Conservation (phyloP, 2,888 invertebrate genomes). For the Tachystola acroxantha region DNA sequence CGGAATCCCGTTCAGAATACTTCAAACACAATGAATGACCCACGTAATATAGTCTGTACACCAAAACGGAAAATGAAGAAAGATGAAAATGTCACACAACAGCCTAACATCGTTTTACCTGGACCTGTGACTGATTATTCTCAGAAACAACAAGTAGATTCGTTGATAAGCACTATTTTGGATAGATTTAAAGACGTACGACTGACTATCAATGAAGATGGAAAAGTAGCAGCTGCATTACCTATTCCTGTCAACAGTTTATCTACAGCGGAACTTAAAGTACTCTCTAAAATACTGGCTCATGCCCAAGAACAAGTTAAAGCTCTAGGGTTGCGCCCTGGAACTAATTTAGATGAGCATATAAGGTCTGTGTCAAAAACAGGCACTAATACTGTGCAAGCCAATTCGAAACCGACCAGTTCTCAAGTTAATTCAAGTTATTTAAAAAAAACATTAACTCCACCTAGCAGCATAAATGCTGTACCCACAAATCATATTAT, state of each 20-base stretch:
- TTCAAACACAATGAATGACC: too few relatives aligned
- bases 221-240: constrained; percentile 19
- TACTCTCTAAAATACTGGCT: constrained; percentile 23
- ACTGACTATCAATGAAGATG: constrained; percentile 17
- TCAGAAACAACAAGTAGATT: constrained; percentile 7
- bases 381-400: neutral
- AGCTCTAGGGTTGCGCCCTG: constrained; percentile 5
- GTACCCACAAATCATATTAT: too few relatives aligned
- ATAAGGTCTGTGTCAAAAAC: neutral
- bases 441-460: too few relatives aligned
- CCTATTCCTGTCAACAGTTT: constrained; percentile 18
- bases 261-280: constrained; percentile 22
- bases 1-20: too few relatives aligned
- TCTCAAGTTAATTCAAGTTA: neutral
- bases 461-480: too few relatives aligned
- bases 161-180: constrained; percentile 15
- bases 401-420: neutral
- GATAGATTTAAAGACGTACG: constrained; percentile 22
- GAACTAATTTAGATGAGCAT: neutral
- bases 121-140: neutral
- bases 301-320: constrained; percentile 22
- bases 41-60: too few relatives aligned
- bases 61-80: too few relatives aligned
- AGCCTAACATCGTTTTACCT: neutral
- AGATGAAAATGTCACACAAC: too few relatives aligned